Conservation (phyloP, 35 echinoderm and acorn worm genomes). For the Apostichopus californicus region DNA sequence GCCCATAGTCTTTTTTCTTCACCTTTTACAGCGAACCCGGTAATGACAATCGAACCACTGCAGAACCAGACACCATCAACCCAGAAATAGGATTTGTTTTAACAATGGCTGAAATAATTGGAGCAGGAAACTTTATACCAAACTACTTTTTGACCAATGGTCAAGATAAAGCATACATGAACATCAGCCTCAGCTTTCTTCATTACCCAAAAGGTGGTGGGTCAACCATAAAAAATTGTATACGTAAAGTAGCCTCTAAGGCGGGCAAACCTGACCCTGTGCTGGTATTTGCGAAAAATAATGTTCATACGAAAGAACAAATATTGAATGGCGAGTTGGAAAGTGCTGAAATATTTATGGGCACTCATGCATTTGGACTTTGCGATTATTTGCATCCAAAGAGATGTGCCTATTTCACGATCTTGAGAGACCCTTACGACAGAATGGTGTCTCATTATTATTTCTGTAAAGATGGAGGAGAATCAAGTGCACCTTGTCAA, state of each 20-base stretch:
- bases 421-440: conserved; percentile 20
- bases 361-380: not conserved
- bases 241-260: no score
- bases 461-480: conserved; percentile 42
- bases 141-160: no score
- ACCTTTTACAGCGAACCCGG: no score
- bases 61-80: no score
- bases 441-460: conserved; percentile 33
- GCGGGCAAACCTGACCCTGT: not conserved
- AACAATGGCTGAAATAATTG: no score
- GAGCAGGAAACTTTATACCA: no score
- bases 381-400: not conserved
- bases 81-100: no score
- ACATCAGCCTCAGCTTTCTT: not conserved
- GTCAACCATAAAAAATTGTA: not conserved
- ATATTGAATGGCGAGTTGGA: not conserved
- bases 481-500: not conserved
- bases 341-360: not conserved
- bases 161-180: no score
- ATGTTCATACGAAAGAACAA: not conserved
- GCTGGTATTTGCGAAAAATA: not conserved
- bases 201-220: conserved; percentile 35
- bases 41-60: no score
- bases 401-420: conserved; percentile 39
- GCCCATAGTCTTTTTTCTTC: no score